Percentiles rank a stretch among this genome's conserved stretches.
Evolutionary conservation across 1,140 invertebrate species (phyloP).

Genomic region (Pteromalus puparum): DNA sequence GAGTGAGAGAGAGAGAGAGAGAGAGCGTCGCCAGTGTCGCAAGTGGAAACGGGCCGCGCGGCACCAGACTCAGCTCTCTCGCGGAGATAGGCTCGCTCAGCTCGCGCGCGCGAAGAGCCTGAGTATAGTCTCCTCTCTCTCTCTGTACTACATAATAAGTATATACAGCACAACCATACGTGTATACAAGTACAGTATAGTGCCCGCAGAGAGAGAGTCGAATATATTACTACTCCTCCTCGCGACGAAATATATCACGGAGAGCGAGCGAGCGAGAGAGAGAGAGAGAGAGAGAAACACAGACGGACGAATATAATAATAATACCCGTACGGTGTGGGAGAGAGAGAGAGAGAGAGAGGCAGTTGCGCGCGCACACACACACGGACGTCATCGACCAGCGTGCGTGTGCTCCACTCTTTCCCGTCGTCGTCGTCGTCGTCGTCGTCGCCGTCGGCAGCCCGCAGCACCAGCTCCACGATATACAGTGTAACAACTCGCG

Average conservation of each 20-base stretch:
- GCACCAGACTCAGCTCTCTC: conserved; percentile 30
- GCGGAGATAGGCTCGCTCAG: conserved; percentile 15
- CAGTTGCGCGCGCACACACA: neutral
- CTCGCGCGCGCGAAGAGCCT: conserved; percentile 2
- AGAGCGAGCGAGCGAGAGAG: neutral
- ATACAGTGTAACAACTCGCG: neutral
- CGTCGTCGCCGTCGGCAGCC: neutral
- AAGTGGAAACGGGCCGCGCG: conserved; percentile 37
- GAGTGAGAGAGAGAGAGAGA: conserved; percentile 11
- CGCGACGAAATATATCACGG: neutral
- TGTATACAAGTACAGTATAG: neutral
- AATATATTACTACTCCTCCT: neutral
- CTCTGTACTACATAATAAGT: neutral
- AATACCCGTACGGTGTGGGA: neutral
- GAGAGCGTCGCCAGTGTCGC: conserved; percentile 31
- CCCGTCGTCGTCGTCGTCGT: neutral
- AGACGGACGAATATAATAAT: neutral
- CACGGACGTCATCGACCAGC: conserved; percentile 18
- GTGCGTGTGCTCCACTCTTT: conserved; percentile 33
- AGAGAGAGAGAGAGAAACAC: no score
- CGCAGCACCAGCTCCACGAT: neutral
- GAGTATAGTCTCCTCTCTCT: conserved; percentile 18
- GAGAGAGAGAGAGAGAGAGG: neutral
- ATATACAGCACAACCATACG: neutral
- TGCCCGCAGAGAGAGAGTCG: no score